A percentile compares a stretch with the other conserved stretches of the same genome.
These are phyloP conservation scores for Saccostrea glomerata DNA, from an alignment of 1,140 invertebrate genomes.

Conservation along the genomic window DNA sequence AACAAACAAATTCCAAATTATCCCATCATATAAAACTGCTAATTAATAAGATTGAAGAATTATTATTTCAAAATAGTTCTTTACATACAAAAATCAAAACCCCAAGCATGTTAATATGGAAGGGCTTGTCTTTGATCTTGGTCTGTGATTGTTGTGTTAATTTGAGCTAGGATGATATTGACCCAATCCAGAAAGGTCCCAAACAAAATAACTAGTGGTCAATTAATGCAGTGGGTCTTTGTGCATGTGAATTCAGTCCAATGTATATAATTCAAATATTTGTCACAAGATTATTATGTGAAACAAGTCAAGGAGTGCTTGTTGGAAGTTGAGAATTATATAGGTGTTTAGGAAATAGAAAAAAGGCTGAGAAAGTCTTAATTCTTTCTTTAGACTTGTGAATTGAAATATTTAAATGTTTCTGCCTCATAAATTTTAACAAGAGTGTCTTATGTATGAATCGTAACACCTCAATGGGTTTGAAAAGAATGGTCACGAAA, in stretches of 20 bases:
- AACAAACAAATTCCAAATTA: too few relatives aligned
- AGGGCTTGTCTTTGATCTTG: neutral
- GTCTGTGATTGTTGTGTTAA: neutral
- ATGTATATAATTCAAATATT: slow-evolving; percentile 10
- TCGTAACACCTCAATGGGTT: slow-evolving; percentile 18
- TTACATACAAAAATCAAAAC: too few relatives aligned
- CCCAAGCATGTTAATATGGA: neutral
- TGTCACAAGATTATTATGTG: slow-evolving; percentile 1
- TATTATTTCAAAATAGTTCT: too few relatives aligned
- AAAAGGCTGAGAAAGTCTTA: neutral
- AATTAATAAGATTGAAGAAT: too few relatives aligned
- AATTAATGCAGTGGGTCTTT: neutral
- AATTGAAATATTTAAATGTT: slow-evolving; percentile 25
- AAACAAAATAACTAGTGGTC: neutral
- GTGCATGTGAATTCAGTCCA: neutral
- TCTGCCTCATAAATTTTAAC: neutral
- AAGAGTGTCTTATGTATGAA: slow-evolving; percentile 1
- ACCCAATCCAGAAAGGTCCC: neutral
- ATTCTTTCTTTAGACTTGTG: neutral
- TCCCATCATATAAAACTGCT: too few relatives aligned
- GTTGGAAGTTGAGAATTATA: neutral
- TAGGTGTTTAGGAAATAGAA: neutral
- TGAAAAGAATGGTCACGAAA: slow-evolving; percentile 7
- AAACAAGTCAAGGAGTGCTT: neutral
- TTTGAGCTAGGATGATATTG: neutral